Conservation (phyloP, 2,888 invertebrate species). For the Phortica magna region DNA sequence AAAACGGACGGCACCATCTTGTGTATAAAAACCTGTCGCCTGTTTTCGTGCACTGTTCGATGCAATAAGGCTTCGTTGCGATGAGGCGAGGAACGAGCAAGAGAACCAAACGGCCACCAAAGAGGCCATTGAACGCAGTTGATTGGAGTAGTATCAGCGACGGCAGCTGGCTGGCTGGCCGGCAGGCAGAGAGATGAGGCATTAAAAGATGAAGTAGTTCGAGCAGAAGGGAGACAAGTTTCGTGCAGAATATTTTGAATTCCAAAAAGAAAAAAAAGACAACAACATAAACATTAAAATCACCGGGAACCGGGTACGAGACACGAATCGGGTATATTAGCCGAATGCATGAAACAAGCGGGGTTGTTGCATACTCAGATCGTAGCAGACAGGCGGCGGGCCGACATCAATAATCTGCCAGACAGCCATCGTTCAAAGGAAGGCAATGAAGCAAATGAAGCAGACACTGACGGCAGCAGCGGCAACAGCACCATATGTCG, state of each 20-base stretch:
- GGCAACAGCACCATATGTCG: conserved; percentile 29
- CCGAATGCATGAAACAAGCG: conserved; percentile 32
- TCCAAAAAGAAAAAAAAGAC: conserved; percentile 60
- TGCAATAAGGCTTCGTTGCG: conserved; percentile 45
- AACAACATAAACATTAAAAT: conserved; percentile 48
- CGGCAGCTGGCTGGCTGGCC: neutral
- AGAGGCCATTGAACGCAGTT: conserved; percentile 50
- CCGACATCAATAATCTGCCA: neutral
- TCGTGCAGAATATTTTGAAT: conserved; percentile 62
- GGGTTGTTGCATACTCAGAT: conserved; percentile 5
- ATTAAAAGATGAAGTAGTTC: neutral
- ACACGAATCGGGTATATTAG: conserved; percentile 44
- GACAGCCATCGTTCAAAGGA: neutral
- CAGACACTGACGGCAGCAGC: conserved; percentile 9
- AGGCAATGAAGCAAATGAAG: neutral
- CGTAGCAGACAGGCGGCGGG: neutral
- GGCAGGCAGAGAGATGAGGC: neutral
- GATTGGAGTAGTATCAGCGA: neutral
- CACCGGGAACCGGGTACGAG: conserved; percentile 32
- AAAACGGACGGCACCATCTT: conserved; percentile 52
- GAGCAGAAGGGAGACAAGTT: conserved; percentile 25
- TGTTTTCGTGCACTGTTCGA: conserved; percentile 37
- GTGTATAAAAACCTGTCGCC: conserved; percentile 62
- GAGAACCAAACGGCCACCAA: conserved; percentile 24
- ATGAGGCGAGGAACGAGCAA: neutral